phyloP scores from a whole-genome alignment of 1,140 invertebrate species.

The Xylocopa sonorina region DNA sequence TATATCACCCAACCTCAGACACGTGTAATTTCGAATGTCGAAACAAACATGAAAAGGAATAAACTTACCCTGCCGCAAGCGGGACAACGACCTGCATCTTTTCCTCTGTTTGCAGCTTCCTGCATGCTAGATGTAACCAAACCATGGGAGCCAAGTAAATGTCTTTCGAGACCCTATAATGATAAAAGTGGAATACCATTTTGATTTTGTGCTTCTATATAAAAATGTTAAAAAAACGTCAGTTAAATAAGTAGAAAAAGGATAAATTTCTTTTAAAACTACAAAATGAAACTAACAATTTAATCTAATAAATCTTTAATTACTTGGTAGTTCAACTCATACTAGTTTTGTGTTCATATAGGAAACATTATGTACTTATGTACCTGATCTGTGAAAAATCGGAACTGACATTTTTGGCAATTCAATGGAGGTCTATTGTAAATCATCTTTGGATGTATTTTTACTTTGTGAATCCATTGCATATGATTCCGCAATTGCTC shows the following conservation, averaged over 20 bases:
- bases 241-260: background rate
- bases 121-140: slow-evolving; percentile 98
- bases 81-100: slow-evolving; percentile 96
- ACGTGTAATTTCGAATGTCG: slow-evolving; percentile 4
- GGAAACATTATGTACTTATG: slow-evolving; percentile 25
- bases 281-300: no score
- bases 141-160: slow-evolving; percentile 95
- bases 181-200: background rate
- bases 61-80: slow-evolving; percentile 92
- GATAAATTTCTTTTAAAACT: background rate
- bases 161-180: slow-evolving; percentile 92
- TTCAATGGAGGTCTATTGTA: slow-evolving; percentile 96
- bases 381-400: slow-evolving; percentile 89
- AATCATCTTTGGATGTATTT: slow-evolving; percentile 98
- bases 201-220: background rate
- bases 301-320: no score
- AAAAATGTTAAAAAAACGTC: background rate
- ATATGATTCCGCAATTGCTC: slow-evolving; percentile 96
- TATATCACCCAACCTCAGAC: background rate
- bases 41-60: slow-evolving; percentile 1
- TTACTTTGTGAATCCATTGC: slow-evolving; percentile 98
- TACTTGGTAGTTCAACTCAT: background rate
- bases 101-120: slow-evolving; percentile 96
- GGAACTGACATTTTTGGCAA: slow-evolving; percentile 97
- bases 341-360: no score